Evolutionary conservation across 1,140 invertebrate genomes (phyloP), one percentile per base, ranked within the genome.

Genomic region (Delia radicum): DNA sequence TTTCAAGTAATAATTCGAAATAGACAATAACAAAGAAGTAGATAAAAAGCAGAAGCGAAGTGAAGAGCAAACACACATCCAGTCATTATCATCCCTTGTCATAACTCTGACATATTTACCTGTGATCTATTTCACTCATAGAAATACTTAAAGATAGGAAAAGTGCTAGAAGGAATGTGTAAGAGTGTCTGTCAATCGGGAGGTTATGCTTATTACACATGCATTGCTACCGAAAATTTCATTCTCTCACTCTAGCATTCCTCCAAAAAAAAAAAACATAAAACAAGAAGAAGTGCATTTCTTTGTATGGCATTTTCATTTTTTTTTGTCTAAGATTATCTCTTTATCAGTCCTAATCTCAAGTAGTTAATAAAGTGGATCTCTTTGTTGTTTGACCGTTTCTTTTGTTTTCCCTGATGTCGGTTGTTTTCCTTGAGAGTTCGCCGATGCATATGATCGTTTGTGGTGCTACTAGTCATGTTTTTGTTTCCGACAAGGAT

Each of bases 301-400:
- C 37, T 42, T 42, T 15, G 12, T 42, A 2, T 1, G 12, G 37
- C 33, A 33, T 42, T 42, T n/a, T n/a, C 29, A n/a, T 15, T 29
- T 42, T 15, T 42, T 29, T 46, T 73, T 29, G 65, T 26, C 15
- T 73, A 63, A 80, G 83, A 84, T 84, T 84, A 84, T 82, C 82
- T 84, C 80, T 81, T 84, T 84, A 84, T 84, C 83, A 82, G 81
- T 77, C 82, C 79, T 84, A 84, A 84, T 84, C 83, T 84, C 82
- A 84, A 84, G 83, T 84, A 84, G 83, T 84, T 84, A 84, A 84
- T 84, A 84, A 84, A 84, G 82, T 84, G 82, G 82, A 79, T 81
- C 79, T 81, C 83, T 84, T 84, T 84, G 83, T 84, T 80, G 78
- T 84, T 80, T 77, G 80, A 79, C 82, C 82, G 82, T 79, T 79